Conservation (phyloP, 2,797 vertebrate species). For the Sphenopsis melanotis region DNA sequence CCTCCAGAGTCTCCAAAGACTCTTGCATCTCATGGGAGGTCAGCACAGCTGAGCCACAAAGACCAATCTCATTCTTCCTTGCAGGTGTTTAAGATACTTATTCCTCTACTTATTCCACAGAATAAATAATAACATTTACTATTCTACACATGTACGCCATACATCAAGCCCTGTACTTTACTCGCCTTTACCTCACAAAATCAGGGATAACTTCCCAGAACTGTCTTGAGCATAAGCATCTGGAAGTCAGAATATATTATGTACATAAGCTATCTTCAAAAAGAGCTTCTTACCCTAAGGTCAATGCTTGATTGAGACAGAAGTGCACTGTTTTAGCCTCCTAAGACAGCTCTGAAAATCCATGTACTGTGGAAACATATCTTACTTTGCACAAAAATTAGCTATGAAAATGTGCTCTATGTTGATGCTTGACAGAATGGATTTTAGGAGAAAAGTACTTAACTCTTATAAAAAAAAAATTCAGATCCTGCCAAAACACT, state of each 20-base stretch:
- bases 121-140: background rate
- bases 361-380: background rate
- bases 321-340: background rate
- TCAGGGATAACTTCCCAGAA: background rate
- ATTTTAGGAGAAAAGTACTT: background rate
- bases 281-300: background rate
- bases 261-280: background rate
- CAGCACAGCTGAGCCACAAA: background rate
- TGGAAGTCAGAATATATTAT: background rate
- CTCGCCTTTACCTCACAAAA: background rate
- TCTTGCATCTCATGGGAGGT: background rate
- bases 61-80: background rate
- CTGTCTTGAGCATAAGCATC: background rate
- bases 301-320: background rate
- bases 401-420: background rate
- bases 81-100: background rate
- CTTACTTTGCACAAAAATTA: background rate
- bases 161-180: background rate
- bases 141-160: background rate
- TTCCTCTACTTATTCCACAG: background rate
- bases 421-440: background rate
- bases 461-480: background rate
- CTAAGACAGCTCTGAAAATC: background rate
- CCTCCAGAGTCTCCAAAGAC: background rate
- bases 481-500: background rate